Evolutionary conservation across 2,888 invertebrate species (phyloP).

Genomic region (Chalcosyrphus nemorum): DNA sequence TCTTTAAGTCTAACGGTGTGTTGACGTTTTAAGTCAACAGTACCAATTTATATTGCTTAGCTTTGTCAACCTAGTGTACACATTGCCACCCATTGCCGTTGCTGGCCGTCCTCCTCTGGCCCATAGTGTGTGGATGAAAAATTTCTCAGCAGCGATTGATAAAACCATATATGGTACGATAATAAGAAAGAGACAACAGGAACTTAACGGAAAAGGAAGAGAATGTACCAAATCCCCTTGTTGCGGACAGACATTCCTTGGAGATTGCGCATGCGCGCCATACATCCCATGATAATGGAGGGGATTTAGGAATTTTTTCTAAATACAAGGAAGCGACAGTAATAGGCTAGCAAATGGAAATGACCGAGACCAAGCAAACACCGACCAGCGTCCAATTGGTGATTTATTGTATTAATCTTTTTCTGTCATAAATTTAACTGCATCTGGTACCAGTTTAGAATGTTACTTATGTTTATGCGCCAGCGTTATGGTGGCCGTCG

Average conservation of each 20-base stretch:
- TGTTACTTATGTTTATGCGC: too few relatives aligned
- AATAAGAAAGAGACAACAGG: slow-evolving; percentile 25
- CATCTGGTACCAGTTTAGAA: slow-evolving; percentile 48
- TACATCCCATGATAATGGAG: slow-evolving; percentile 36
- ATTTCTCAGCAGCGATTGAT: slow-evolving; percentile 38
- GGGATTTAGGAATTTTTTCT: slow-evolving; percentile 62
- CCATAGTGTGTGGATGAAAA: slow-evolving; percentile 1
- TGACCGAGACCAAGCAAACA: slow-evolving; percentile 22
- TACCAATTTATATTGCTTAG: slow-evolving; percentile 65
- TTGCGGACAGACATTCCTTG: slow-evolving; percentile 50
- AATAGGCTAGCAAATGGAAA: slow-evolving; percentile 58
- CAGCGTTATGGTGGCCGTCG: too few relatives aligned
- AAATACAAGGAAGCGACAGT: slow-evolving; percentile 67
- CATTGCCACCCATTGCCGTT: slow-evolving; percentile 33
- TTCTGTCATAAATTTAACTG: slow-evolving; percentile 72
- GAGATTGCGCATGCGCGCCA: slow-evolving; percentile 9
- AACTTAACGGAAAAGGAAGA: slow-evolving; percentile 49
- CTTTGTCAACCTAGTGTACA: slow-evolving; percentile 38
- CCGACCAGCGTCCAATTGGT: slow-evolving; percentile 53
- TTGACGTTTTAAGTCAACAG: slow-evolving; percentile 65
- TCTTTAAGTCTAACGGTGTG: slow-evolving; percentile 67
- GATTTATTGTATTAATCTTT: slow-evolving; percentile 73
- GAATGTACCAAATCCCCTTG: slow-evolving; percentile 36
- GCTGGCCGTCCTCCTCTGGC: not conserved
- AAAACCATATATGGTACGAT: slow-evolving; percentile 53